Evolutionary conservation across 2,888 invertebrate genomes (phyloP).

Genomic region (Leptinotarsa peninsularis): DNA sequence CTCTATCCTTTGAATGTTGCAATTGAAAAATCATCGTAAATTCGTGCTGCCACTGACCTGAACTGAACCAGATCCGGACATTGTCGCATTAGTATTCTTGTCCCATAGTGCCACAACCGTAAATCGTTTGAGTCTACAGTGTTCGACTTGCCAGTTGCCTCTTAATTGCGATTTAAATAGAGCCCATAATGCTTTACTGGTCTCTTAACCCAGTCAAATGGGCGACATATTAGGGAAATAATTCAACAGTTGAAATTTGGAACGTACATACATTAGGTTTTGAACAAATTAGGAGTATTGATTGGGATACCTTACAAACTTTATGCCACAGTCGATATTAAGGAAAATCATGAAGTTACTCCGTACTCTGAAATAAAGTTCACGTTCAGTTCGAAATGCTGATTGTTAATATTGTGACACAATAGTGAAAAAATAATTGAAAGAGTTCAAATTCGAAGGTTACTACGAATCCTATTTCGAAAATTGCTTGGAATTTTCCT

Average conservation of each 20-base stretch:
- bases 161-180: conserved; percentile 53
- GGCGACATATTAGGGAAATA: not conserved
- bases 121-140: conserved; percentile 50
- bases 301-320: too few relatives aligned
- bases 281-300: not conserved
- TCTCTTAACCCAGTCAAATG: conserved; percentile 26
- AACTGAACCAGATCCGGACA: conserved; percentile 42
- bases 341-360: too few relatives aligned
- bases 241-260: conserved; percentile 1
- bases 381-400: too few relatives aligned
- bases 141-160: conserved; percentile 44
- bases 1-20: not conserved
- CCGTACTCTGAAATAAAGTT: too few relatives aligned
- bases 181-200: conserved; percentile 38
- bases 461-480: too few relatives aligned
- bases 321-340: too few relatives aligned
- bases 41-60: conserved; percentile 21
- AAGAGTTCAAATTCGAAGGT: too few relatives aligned
- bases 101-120: conserved; percentile 50
- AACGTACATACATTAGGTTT: not conserved
- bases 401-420: too few relatives aligned
- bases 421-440: too few relatives aligned
- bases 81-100: conserved; percentile 49
- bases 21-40: conserved; percentile 1
- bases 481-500: too few relatives aligned